phyloP scores from a whole-genome alignment of 2,113 vertebrate species.

The Melanerpes formicivorus region DNA sequence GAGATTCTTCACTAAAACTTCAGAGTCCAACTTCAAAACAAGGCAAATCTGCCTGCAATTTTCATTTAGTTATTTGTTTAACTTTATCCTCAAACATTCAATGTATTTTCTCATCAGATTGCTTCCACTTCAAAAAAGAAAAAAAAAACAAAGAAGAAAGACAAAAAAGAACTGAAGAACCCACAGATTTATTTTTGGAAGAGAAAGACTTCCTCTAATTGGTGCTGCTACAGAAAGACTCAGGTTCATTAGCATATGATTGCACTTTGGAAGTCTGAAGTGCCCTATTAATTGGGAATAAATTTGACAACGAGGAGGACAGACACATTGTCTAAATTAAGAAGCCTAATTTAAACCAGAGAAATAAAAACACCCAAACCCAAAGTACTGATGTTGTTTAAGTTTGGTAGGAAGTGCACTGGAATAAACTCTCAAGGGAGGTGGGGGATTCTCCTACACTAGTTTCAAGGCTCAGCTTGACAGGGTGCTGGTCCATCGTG shows the following conservation, averaged over 20 bases:
- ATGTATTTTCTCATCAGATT: neutral
- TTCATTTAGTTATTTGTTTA: neutral
- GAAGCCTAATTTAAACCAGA: neutral
- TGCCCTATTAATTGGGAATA: slow-evolving; percentile 33
- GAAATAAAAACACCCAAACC: neutral
- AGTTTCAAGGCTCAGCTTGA: too few species aligned
- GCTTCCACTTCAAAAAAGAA: neutral
- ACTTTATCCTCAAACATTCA: neutral
- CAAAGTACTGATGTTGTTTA: neutral
- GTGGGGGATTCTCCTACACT: too few species aligned
- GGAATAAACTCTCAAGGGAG: neutral
- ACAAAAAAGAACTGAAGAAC: neutral
- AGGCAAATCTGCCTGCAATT: neutral
- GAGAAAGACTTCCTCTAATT: neutral
- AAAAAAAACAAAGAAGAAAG: too few species aligned
- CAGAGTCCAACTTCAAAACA: neutral
- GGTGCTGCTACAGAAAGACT: neutral
- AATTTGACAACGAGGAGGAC: slow-evolving; percentile 7
- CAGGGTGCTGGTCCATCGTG: too few species aligned
- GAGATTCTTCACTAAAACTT: too few species aligned
- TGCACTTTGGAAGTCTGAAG: slow-evolving; percentile 25
- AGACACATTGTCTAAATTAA: slow-evolving; percentile 11
- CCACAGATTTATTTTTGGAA: neutral
- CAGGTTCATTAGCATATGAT: slow-evolving; percentile 18
- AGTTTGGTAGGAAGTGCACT: neutral